Conservation (phyloP, 2,113 vertebrate species). For the Tyrannus savana region DNA sequence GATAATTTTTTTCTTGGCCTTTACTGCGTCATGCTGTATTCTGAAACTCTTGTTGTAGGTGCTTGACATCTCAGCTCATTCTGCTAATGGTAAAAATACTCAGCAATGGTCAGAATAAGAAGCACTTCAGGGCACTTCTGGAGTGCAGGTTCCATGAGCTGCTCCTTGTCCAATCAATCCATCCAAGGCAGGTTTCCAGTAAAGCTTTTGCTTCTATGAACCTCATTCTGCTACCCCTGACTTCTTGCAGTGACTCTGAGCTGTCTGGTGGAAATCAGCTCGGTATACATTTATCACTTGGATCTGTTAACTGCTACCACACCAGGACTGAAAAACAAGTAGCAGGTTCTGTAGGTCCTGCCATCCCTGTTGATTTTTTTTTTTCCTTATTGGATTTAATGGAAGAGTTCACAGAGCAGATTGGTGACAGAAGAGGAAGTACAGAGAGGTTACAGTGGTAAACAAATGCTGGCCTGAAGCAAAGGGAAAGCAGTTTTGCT, state of each 20-base stretch:
- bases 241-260: not conserved
- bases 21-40: not conserved
- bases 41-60: not conserved
- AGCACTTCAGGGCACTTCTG: not conserved
- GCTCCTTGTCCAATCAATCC: not conserved
- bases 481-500: not conserved
- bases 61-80: not conserved
- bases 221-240: not conserved
- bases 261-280: not conserved
- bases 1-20: not conserved
- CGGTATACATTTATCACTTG: not conserved
- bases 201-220: not conserved
- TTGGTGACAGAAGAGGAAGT: not conserved
- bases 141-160: not conserved
- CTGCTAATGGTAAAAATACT: not conserved
- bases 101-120: not conserved
- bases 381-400: not conserved
- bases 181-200: not conserved
- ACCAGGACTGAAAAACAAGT: no score
- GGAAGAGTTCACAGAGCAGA: not conserved
- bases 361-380: not conserved
- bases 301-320: no score
- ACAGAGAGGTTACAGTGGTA: not conserved
- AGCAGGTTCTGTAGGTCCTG: not conserved
- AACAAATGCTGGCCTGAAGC: not conserved